Evolutionary conservation across 2,113 vertebrate genomes (phyloP).

Genomic region (Thamnophis sirtalis): DNA sequence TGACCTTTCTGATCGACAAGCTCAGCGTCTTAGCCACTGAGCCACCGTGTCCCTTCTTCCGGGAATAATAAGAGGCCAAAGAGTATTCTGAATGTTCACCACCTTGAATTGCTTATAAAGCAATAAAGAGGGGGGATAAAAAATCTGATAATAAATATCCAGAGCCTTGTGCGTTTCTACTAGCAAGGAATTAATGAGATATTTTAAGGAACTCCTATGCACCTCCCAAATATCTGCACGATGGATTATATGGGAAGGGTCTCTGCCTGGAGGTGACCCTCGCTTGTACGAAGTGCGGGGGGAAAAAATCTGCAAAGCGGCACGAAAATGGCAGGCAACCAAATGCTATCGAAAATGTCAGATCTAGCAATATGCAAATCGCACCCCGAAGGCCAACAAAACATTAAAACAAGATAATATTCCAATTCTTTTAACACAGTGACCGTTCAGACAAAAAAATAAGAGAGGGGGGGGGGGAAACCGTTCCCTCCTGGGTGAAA

Average conservation of each 20-base stretch:
- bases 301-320: neutral
- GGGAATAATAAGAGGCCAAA: neutral
- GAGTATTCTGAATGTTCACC: neutral
- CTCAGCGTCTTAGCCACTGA: too few species aligned
- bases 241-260: neutral
- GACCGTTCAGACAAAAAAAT: neutral
- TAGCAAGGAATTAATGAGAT: neutral
- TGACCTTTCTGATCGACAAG: too few species aligned
- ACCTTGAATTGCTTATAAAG: neutral
- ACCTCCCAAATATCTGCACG: neutral
- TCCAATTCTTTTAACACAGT: neutral
- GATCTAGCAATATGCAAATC: too few species aligned
- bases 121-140: neutral
- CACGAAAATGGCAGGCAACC: neutral
- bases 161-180: neutral
- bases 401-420: neutral
- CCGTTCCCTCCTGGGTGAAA: neutral
- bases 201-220: neutral
- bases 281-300: neutral
- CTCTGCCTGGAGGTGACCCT: neutral
- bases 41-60: too few species aligned
- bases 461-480: too few species aligned
- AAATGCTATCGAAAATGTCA: neutral
- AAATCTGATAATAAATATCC: neutral
- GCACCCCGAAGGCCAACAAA: neutral